Evolutionary conservation across 2,113 vertebrate genomes (phyloP).

Genomic region (Marcusenius ussheri): DNA sequence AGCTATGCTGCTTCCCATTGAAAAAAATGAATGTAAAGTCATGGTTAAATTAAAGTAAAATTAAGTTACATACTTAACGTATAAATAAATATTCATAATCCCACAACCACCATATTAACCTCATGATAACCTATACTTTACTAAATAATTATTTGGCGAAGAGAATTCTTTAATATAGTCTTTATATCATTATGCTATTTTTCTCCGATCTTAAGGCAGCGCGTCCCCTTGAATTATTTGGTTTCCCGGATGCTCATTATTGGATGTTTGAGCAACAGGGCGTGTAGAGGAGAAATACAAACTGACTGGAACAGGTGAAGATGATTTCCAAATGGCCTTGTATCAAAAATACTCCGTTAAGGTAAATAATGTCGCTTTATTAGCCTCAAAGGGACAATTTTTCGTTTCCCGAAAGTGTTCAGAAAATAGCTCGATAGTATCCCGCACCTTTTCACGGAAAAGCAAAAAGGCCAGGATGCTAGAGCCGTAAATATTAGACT

Average conservation of each 20-base stretch:
- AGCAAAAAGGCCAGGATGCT: not conserved
- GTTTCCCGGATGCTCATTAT: not conserved
- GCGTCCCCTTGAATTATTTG: not conserved
- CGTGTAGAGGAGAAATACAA: not conserved
- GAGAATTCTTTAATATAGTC: not conserved
- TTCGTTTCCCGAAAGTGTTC: not conserved
- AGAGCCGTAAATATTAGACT: not conserved
- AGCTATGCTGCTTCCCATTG: not conserved
- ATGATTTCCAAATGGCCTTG: not conserved
- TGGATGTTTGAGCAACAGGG: not conserved
- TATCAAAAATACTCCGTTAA: not conserved
- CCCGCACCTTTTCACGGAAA: not conserved
- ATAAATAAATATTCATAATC: slow-evolving; percentile 4
- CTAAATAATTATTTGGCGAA: slow-evolving; percentile 1
- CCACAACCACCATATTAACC: not conserved
- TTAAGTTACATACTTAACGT: slow-evolving; percentile 1
- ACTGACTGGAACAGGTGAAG: not conserved
- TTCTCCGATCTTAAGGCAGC: not conserved
- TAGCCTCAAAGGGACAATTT: not conserved
- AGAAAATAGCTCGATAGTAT: not conserved
- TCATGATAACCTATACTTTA: not conserved
- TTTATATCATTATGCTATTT: not conserved
- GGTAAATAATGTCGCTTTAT: not conserved
- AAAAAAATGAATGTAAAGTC: not conserved
- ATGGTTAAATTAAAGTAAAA: slow-evolving; percentile 11